A percentile compares a stretch with the other conserved stretches of the same genome.
Evolutionary conservation across 2,888 invertebrate species (phyloP).

Genomic region (Bimastos eiseni): DNA sequence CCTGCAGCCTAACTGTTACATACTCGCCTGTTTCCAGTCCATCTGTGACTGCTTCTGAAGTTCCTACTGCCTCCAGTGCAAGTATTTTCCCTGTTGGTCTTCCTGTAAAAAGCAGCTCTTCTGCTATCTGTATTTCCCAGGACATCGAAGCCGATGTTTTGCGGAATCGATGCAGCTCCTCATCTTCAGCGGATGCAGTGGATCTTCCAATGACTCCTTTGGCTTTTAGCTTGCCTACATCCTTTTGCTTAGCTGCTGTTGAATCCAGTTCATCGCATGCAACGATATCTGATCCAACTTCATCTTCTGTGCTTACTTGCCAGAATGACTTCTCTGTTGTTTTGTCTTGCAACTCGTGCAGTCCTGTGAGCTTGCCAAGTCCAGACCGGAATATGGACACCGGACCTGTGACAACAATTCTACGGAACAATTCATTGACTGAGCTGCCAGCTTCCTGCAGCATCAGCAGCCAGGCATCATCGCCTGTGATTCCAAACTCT

Average conservation of each 20-base stretch:
- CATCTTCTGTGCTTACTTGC: background rate
- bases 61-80: background rate
- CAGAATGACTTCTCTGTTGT: background rate
- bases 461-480: background rate
- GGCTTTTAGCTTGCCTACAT: background rate
- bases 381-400: background rate
- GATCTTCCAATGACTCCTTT: background rate
- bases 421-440: background rate
- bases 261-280: background rate
- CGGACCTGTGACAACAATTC: background rate
- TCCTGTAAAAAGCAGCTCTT: slow-evolving; percentile 13
- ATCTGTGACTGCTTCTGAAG: background rate
- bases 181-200: background rate
- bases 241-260: background rate
- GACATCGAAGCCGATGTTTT: background rate
- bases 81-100: background rate
- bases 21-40: background rate
- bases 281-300: background rate
- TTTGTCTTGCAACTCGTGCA: background rate
- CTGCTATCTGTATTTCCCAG: background rate
- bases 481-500: background rate
- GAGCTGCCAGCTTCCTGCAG: background rate
- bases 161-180: background rate
- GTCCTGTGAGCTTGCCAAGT: background rate
- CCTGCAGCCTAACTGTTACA: background rate